Conservation (phyloP, 2,888 invertebrate genomes). For the Rhyacophila evoluta region DNA sequence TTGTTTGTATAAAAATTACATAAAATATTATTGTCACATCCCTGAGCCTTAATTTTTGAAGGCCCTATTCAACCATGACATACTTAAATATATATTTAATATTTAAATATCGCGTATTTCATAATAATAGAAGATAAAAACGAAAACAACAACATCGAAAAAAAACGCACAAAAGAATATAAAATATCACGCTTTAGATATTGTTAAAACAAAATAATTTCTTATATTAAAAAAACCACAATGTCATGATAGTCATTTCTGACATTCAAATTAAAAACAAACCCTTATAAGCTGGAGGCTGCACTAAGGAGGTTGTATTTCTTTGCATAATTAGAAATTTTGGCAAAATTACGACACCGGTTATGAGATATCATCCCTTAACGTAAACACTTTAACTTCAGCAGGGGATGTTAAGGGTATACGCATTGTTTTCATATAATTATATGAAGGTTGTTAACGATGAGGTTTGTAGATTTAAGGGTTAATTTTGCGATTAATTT, state of each 20-base stretch:
- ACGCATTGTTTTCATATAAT: slow-evolving; percentile 10
- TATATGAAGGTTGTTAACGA: background rate
- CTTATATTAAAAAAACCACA: background rate
- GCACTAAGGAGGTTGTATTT: background rate
- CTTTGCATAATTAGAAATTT: slow-evolving; percentile 15
- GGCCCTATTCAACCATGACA: too few species aligned
- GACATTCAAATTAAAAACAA: slow-evolving; percentile 16
- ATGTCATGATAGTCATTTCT: background rate
- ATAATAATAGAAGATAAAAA: background rate
- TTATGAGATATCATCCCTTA: background rate
- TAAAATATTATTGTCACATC: too few species aligned
- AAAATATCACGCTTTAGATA: too few species aligned
- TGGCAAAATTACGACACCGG: background rate
- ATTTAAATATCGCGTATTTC: background rate
- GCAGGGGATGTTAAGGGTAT: background rate
- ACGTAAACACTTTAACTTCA: background rate
- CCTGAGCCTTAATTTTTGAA: too few species aligned
- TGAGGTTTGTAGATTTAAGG: background rate
- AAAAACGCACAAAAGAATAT: background rate
- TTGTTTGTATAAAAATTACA: too few species aligned
- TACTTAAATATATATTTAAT: too few species aligned
- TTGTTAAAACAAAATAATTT: slow-evolving; percentile 11
- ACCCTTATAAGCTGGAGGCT: background rate
- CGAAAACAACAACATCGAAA: background rate
- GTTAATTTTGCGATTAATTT: background rate